These are phyloP conservation scores for Auanema sp. DNA, from an alignment of 2,888 invertebrate genomes.

Conservation along the genomic window DNA sequence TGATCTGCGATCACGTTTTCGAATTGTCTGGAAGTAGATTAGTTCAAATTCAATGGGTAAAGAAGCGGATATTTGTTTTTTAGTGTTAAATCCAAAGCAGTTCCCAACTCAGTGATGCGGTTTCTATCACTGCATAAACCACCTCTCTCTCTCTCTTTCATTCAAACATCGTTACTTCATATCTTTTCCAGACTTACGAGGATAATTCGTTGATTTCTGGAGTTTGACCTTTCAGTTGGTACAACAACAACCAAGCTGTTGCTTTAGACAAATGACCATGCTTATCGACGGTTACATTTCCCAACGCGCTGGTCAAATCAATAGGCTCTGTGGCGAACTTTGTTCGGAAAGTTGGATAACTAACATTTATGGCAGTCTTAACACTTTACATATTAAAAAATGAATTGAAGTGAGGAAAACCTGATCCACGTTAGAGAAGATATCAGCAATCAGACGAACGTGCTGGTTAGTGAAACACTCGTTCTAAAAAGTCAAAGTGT, in stretches of 20 bases:
- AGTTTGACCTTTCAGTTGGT: constrained; percentile 47
- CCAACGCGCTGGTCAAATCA: constrained; percentile 41
- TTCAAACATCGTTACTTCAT: not conserved
- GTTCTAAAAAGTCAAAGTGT: constrained; percentile 38
- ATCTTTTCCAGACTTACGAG: constrained; percentile 25
- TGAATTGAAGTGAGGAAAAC: constrained; percentile 8
- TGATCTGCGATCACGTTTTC: constrained; percentile 38
- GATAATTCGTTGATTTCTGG: constrained; percentile 20
- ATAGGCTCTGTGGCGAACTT: constrained; percentile 53
- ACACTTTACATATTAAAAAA: not conserved
- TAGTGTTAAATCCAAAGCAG: not conserved
- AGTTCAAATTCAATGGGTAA: constrained; percentile 4
- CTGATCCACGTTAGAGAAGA: constrained; percentile 43
- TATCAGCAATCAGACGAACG: constrained; percentile 46
- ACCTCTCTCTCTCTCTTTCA: not conserved
- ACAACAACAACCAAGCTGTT: constrained; percentile 53
- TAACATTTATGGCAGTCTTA: constrained; percentile 45
- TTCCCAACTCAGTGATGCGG: not conserved
- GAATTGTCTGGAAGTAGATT: constrained; percentile 35
- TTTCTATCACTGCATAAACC: not conserved
- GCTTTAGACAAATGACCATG: constrained; percentile 36
- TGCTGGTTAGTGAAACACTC: constrained; percentile 55
- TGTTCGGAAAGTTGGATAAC: constrained; percentile 47
- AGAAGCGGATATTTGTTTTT: constrained; percentile 4
- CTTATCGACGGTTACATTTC: constrained; percentile 28